phyloP scores from a whole-genome alignment of 2,113 vertebrate genomes.

The Epinephelus moara region DNA sequence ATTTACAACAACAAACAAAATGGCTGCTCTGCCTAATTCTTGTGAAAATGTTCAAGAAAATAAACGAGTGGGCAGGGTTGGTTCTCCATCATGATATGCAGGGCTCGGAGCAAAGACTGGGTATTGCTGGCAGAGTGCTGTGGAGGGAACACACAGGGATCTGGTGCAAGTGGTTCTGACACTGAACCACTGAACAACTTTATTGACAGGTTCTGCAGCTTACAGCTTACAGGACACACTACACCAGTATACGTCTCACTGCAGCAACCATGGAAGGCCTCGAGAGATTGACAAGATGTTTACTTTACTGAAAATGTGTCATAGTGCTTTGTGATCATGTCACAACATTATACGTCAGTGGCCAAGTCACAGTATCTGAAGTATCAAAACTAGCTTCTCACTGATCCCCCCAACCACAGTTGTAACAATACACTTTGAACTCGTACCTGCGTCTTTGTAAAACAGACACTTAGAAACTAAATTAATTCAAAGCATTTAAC shows the following conservation, averaged over 20 bases:
- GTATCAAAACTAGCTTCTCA: conserved; percentile 39
- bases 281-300: conserved; percentile 60
- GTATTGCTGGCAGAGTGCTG: conserved; percentile 63
- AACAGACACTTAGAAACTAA: conserved; percentile 45
- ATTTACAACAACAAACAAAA: conserved; percentile 19
- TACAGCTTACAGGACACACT: conserved; percentile 83
- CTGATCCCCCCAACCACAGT: conserved; percentile 44
- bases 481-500: conserved; percentile 50
- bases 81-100: conserved; percentile 33
- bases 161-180: conserved; percentile 79
- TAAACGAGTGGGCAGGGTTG: conserved; percentile 2
- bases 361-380: conserved; percentile 46
- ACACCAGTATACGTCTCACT: conserved; percentile 76
- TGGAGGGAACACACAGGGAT: conserved; percentile 84
- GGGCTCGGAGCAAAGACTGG: conserved; percentile 49
- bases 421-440: conserved; percentile 50
- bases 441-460: conserved; percentile 27
- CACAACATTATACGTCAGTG: conserved; percentile 51
- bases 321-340: conserved; percentile 53
- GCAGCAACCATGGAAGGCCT: conserved; percentile 73
- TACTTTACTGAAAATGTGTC: conserved; percentile 40
- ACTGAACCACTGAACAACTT: conserved; percentile 81
- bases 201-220: conserved; percentile 85
- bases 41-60: background rate
- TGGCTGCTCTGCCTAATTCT: background rate